Conservation (phyloP, 2,113 vertebrate species). For the Callaeas wilsoni region DNA sequence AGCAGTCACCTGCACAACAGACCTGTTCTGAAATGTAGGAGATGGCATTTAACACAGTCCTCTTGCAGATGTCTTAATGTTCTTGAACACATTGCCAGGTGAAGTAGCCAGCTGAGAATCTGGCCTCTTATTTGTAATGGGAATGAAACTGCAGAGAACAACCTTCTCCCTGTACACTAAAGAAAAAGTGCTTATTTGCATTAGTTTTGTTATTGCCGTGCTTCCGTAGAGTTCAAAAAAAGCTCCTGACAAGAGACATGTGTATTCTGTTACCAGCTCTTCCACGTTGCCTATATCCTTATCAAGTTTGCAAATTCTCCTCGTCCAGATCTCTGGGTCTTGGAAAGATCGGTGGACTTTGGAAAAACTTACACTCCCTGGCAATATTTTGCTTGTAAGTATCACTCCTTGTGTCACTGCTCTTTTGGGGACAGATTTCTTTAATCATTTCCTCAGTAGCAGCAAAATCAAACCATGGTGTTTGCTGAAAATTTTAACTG, state of each 20-base stretch:
- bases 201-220: neutral
- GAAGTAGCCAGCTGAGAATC: neutral
- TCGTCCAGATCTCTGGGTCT: conserved; percentile 91
- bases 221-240: neutral
- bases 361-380: conserved; percentile 86
- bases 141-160: neutral
- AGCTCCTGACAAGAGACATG: neutral
- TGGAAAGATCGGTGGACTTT: conserved; percentile 89
- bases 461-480: neutral
- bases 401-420: neutral
- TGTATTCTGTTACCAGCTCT: conserved; percentile 79
- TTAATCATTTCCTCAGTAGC: neutral
- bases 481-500: neutral
- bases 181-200: neutral
- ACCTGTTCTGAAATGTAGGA: neutral
- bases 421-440: neutral
- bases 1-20: neutral
- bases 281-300: conserved; percentile 91
- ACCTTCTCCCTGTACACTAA: neutral
- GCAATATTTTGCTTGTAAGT: conserved; percentile 97
- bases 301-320: conserved; percentile 96
- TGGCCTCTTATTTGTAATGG: neutral
- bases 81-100: neutral
- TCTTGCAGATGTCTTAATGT: neutral
- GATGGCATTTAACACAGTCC: neutral